Percentiles rank a stretch among this genome's conserved stretches.
phyloP scores from a whole-genome alignment of 2,113 vertebrate genomes.

The Atrichornis clamosus region DNA sequence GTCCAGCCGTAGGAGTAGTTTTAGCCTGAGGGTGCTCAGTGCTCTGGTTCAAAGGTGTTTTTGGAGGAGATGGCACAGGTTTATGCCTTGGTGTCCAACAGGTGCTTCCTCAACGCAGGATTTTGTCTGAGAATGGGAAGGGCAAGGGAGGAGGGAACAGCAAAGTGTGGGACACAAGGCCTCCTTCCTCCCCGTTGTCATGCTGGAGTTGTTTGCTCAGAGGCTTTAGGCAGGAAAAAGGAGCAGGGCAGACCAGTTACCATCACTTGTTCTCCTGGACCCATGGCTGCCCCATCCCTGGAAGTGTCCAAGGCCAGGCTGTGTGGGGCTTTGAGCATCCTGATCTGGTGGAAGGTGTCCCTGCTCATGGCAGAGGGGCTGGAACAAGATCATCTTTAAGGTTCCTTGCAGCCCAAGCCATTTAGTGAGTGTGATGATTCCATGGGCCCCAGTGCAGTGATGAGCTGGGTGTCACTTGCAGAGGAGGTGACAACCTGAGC shows the following conservation, averaged over 20 bases:
- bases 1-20: fast-evolving
- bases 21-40: not conserved
- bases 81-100: not conserved
- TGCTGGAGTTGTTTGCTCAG: not conserved
- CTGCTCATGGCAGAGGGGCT: not conserved
- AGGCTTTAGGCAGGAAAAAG: not conserved
- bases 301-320: not conserved
- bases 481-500: not conserved
- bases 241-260: not conserved
- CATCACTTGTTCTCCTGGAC: not conserved
- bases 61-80: not conserved
- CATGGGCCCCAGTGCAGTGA: not conserved
- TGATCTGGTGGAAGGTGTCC: not conserved
- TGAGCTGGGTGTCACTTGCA: not conserved
- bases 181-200: fast-evolving
- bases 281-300: not conserved
- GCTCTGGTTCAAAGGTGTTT: not conserved
- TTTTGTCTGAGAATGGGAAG: not conserved
- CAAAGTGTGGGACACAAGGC: not conserved
- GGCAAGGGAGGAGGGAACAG: not conserved
- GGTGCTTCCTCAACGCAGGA: not conserved
- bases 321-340: not conserved
- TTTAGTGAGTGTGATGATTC: not conserved
- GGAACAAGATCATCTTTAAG: not conserved
- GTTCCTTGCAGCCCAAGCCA: not conserved